phyloP scores from a whole-genome alignment of 1,140 invertebrate species.

The Patella vulgata region DNA sequence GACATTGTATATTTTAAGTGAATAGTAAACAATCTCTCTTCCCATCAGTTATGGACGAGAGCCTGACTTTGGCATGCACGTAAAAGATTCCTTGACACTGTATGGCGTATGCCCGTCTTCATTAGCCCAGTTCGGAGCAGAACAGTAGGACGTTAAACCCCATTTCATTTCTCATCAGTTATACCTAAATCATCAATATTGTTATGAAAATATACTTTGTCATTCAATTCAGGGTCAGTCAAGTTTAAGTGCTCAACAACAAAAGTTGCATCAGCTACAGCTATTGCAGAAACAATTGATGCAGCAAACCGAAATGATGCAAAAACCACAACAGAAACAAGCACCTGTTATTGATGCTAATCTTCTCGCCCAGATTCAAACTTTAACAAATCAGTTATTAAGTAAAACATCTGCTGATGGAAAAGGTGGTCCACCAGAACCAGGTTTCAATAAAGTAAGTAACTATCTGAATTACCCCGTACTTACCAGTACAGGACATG shows the following conservation, averaged over 20 bases:
- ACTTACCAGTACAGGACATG: background rate
- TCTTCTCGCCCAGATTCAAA: constrained; percentile 64
- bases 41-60: too few species aligned
- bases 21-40: too few species aligned
- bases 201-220: too few species aligned
- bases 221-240: constrained; percentile 49
- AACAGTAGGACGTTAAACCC: too few species aligned
- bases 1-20: too few species aligned
- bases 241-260: constrained; percentile 57
- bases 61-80: too few species aligned
- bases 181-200: too few species aligned
- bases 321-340: constrained; percentile 42
- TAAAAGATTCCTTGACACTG: too few species aligned
- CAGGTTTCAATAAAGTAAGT: constrained; percentile 64
- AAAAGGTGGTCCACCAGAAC: constrained; percentile 37
- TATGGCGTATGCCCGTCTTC: too few species aligned
- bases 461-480: background rate
- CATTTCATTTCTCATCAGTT: too few species aligned
- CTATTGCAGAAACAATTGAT: constrained; percentile 62
- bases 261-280: constrained; percentile 64
- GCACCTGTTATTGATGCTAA: constrained; percentile 61
- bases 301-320: constrained; percentile 59
- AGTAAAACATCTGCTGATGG: constrained; percentile 40
- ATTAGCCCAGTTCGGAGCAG: too few species aligned
- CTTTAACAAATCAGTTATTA: constrained; percentile 63